Base-by-base conservation (phyloP, 2,113 vertebrate genomes). In the Sceloporus tristichus region DNA sequence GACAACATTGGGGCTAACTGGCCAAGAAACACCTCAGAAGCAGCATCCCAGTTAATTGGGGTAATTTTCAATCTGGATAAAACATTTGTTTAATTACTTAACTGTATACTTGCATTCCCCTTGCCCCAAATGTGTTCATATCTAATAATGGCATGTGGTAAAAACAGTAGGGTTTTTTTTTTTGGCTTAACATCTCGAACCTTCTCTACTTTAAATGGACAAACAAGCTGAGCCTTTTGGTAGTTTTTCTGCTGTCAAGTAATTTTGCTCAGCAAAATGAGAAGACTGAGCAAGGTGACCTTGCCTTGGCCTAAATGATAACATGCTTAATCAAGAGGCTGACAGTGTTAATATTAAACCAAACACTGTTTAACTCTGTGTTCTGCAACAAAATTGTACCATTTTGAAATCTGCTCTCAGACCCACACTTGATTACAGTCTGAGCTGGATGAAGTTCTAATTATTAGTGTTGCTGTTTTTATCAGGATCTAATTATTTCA, bases 401-500 rank as follows among this genome's bases (percentile, higher is more conserved):
- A 23, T 82, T 54, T 86, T 88, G 79, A 89, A 91, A 90, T 89
- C 74, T 23, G 48, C 76, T 89, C 40, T 82, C 23, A 81, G 90
- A 86, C 86, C 90, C 53, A 85, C 71, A 86, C 80, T 89, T 93
- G 66, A 85, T 92, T 89, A 87, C 73, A 83, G 14, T 79, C 89
- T 91, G 80, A 83, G 89, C 77, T 73, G 84, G 85, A 3, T 88
- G 87, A 73, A 89, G 80, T 90, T 71, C 84, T 62, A 38, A 78
- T 66, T 77, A 89, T 53, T 27, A 21, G 21, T 74, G 7, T 77
- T 92, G 42, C 83, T 85, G 2, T 84, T 53, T 93, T 93, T 89
- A 92, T 79, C 56, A 86, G 70, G 82, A 88, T 94, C 92, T 77
- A 81, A 74, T 92, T 92, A 90, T 88, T 94, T 92, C 84, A 88